A percentile compares a stretch with the other conserved stretches of the same genome.
Evolutionary conservation across 1,140 invertebrate species (phyloP).

Genomic region (Drosophila virilis): DNA sequence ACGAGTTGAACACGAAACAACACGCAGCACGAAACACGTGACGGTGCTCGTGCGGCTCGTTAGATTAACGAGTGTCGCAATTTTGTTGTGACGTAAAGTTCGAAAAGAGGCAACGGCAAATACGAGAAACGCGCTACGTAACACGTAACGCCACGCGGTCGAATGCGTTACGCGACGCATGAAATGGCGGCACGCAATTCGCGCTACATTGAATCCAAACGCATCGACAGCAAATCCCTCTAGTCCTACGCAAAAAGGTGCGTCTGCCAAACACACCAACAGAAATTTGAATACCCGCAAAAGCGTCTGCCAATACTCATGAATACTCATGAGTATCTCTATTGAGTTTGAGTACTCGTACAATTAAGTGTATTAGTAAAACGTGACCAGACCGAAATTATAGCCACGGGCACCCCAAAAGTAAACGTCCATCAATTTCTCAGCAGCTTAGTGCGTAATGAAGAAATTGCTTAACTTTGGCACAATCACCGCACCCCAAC

Average conservation of each 20-base stretch:
- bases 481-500: not conserved
- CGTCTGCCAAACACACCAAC: too few relatives aligned
- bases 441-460: slow-evolving; percentile 77
- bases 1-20: slow-evolving; percentile 18
- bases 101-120: slow-evolving; percentile 4
- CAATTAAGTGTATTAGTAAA: slow-evolving; percentile 79
- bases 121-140: slow-evolving; percentile 25
- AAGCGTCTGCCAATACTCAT: not conserved
- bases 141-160: slow-evolving; percentile 62
- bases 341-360: slow-evolving; percentile 32
- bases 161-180: slow-evolving; percentile 76
- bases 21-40: not conserved
- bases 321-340: slow-evolving; percentile 1
- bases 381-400: slow-evolving; percentile 77
- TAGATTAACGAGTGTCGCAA: slow-evolving; percentile 8
- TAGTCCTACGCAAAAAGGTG: slow-evolving; percentile 44
- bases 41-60: slow-evolving; percentile 10
- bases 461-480: slow-evolving; percentile 75
- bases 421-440: slow-evolving; percentile 56
- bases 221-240: slow-evolving; percentile 63
- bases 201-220: slow-evolving; percentile 78
- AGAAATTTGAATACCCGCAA: not conserved
- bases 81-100: slow-evolving; percentile 27
- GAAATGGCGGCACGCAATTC: slow-evolving; percentile 81
- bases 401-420: slow-evolving; percentile 51